phyloP scores from a whole-genome alignment of 2,797 vertebrate genomes.

The Onychomys arenicola region DNA sequence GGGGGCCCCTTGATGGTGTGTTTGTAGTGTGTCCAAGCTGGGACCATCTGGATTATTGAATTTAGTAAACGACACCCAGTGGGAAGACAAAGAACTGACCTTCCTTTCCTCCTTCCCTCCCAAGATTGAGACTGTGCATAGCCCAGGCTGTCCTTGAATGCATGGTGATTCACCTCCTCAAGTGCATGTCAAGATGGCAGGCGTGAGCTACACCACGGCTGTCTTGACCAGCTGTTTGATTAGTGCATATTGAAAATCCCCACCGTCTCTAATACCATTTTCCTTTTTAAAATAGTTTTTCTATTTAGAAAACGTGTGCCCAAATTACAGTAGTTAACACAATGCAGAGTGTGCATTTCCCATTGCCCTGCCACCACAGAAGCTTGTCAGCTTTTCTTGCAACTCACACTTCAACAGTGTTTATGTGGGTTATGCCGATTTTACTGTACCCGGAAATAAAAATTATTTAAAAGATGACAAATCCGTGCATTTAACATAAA shows the following conservation, averaged over 20 bases:
- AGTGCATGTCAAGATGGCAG: background rate
- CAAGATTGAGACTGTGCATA: background rate
- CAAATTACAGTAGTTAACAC: background rate
- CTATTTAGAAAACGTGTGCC: background rate
- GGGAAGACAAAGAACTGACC: background rate
- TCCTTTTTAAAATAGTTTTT: background rate
- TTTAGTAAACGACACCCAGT: background rate
- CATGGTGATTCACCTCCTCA: too few relatives aligned
- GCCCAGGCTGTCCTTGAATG: background rate
- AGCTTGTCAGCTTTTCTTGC: background rate
- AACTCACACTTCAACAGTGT: background rate
- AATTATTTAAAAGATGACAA: background rate
- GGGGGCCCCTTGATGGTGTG: background rate
- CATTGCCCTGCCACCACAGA: background rate
- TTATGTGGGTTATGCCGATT: background rate
- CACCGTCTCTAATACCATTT: background rate
- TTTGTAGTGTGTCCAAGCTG: background rate
- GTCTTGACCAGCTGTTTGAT: background rate
- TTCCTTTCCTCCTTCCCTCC: background rate
- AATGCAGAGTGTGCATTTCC: background rate
- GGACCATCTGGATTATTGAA: background rate
- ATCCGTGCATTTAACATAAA: background rate
- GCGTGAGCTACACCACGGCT: background rate
- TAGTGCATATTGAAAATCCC: background rate
- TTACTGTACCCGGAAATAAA: constrained; percentile 18